A percentile compares a stretch with the other conserved stretches of the same genome.
Conservation (phyloP, 2,888 invertebrate species). For the Agrochola litura region DNA sequence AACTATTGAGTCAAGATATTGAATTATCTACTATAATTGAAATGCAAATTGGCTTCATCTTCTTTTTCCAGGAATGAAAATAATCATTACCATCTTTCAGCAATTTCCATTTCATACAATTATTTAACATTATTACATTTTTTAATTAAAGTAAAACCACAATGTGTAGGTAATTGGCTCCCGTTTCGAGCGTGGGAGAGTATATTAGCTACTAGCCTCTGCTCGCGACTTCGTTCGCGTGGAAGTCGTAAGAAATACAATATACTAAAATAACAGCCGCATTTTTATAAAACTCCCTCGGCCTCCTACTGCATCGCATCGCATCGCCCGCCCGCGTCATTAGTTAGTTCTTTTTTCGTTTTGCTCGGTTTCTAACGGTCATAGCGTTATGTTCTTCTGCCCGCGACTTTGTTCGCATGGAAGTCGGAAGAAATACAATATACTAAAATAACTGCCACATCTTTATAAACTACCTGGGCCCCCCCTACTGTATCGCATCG, state of each 20-base stretch:
- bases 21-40: neutral
- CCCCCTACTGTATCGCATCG: too few species aligned
- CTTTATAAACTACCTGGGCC: too few species aligned
- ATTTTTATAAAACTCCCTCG: too few species aligned
- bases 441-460: too few species aligned
- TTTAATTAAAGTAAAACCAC: constrained; percentile 32
- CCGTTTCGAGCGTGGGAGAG: neutral
- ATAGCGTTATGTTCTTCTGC: too few species aligned
- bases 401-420: neutral
- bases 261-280: too few species aligned
- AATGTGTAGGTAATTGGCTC: constrained; percentile 32
- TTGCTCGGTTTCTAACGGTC: too few species aligned
- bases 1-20: neutral
- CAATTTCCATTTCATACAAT: neutral
- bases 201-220: neutral
- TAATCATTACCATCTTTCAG: neutral
- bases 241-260: neutral
- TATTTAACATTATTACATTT: neutral
- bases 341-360: neutral
- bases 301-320: too few species aligned
- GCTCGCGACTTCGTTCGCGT: neutral
- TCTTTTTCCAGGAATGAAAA: constrained; percentile 1
- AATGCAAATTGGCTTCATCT: constrained; percentile 5
- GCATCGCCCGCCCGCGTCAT: too few species aligned
- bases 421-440: neutral